phyloP scores from a whole-genome alignment of 2,797 vertebrate genomes.

The Hippopotamyrus pictus region DNA sequence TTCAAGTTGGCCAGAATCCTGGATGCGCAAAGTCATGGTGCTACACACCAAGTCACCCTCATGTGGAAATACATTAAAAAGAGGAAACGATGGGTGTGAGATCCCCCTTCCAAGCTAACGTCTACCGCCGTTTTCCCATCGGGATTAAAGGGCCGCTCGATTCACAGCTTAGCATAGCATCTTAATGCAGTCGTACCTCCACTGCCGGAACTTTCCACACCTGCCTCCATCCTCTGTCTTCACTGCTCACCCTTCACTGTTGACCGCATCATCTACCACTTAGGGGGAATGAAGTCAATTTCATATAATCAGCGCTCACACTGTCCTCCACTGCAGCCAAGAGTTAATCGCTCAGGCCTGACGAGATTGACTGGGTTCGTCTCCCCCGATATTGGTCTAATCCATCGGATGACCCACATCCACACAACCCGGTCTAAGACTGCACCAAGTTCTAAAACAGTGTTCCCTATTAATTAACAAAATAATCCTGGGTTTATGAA shows the following conservation, averaged over 20 bases:
- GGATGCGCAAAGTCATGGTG: not conserved
- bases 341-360: not conserved
- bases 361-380: not conserved
- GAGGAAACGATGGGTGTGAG: not conserved
- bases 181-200: constrained; percentile 5
- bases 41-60: not conserved
- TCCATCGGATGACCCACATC: not conserved
- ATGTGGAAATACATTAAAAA: not conserved
- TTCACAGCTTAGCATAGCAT: not conserved
- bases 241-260: not conserved
- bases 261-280: constrained; percentile 12
- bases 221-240: not conserved
- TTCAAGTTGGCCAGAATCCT: not conserved
- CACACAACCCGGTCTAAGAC: not conserved
- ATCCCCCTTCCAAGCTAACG: not conserved
- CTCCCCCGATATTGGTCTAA: not conserved
- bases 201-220: not conserved
- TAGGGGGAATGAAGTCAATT: not conserved
- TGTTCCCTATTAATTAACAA: constrained; percentile 3
- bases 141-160: not conserved
- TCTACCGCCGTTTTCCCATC: not conserved
- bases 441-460: constrained; percentile 10
- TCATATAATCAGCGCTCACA: not conserved
- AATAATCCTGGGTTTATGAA: constrained; percentile 15
- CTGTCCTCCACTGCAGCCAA: not conserved